Evolutionary conservation across 2,888 invertebrate species (phyloP).

Genomic region (Luperina testacea): DNA sequence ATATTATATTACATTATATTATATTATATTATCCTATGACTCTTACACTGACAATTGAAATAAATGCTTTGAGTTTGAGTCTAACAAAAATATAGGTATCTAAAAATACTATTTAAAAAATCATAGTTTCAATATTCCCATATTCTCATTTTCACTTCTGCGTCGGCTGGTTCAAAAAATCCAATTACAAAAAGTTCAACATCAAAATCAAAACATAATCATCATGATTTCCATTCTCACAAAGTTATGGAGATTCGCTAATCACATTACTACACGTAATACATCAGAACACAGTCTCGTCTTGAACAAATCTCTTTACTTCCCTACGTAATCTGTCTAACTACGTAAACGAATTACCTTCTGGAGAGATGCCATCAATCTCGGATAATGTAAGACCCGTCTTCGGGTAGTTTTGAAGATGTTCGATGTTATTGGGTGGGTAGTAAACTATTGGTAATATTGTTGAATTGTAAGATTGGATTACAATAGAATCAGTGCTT

Average conservation of each 20-base stretch:
- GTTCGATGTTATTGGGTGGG: constrained; percentile 18
- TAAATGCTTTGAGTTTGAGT: no score
- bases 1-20: no score
- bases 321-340: constrained; percentile 66
- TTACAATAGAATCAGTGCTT: not conserved
- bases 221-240: constrained; percentile 33
- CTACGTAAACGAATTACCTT: constrained; percentile 69
- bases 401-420: constrained; percentile 31
- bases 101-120: not conserved
- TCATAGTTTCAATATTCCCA: not conserved
- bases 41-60: no score
- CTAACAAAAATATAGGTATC: no score
- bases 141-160: not conserved
- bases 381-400: constrained; percentile 44
- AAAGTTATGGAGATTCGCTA: constrained; percentile 45
- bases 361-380: constrained; percentile 52
- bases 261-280: constrained; percentile 63
- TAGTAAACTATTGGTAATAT: not conserved
- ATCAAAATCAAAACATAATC: constrained; percentile 21
- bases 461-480: not conserved
- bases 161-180: not conserved
- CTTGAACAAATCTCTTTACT: constrained; percentile 67
- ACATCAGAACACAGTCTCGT: constrained; percentile 57
- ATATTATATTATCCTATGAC: no score
- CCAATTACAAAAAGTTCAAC: not conserved